Evolutionary conservation across 2,113 vertebrate genomes (phyloP), one percentile per base, ranked within the genome.

Genomic region (Neomonachus schauinslandi): DNA sequence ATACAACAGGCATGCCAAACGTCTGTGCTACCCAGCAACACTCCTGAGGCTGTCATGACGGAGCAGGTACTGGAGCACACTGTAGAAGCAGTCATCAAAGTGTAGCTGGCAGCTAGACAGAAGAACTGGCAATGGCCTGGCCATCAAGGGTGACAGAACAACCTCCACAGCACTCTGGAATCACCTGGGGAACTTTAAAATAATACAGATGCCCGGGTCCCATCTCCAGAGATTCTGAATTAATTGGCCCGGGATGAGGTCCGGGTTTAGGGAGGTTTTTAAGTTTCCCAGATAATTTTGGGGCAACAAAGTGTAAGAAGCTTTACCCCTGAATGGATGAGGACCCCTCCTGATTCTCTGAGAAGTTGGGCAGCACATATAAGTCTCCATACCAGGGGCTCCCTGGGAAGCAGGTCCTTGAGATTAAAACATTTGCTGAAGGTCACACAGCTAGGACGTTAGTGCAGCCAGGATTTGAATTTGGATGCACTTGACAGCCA

Each of bases 91-190:
- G 18, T 51, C 4, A 31, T 9, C 31, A 21, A 39, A 21, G 31
- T 2, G 0, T 16, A 72, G 16, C 31, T 33, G 16, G n/a, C 63
- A 39, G 19, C 12, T 24, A 31, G 3, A 11, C n/a, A 1, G 14
- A 16, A 67, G 19, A 14, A 36, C 57, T 1, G 12, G 22, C 28
- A 33, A 26, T 12, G 28, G 7, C 51, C 22, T 82, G 18, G 36
- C n/a, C 72, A 65, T 39, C 85, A 49, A 8, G 4, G 19, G 16
- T 4, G 4, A 77, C 65, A n/a, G 12, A 28, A 61, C 36, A 61
- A 46, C 36, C 12, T n/a, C 12, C 0, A 6, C 65, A 15, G 15
- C 28, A 63, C 39, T 39, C 28, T 15, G 13, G 18, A 76, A 24
- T 55, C 72, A 71, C 36, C 31, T 22, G 9, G 81, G 83, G 28